Evolutionary conservation across 2,113 vertebrate genomes (phyloP).

Genomic region (Pangasianodon gigas): DNA sequence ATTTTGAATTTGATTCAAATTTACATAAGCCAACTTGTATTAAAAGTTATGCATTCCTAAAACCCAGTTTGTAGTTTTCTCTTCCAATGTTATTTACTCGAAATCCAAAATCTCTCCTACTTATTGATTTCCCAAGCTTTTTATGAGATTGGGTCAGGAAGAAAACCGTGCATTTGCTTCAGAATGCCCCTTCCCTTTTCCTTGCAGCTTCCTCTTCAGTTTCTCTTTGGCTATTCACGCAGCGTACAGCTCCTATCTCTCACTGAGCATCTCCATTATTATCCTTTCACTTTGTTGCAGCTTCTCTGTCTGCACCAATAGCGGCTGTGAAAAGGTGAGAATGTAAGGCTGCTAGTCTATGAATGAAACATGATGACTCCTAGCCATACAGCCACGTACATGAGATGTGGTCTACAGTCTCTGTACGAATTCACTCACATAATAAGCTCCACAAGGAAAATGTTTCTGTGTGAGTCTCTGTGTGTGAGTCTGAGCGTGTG

Average conservation of each 20-base stretch:
- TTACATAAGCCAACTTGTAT: neutral
- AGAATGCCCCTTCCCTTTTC: neutral
- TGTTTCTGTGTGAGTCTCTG: neutral
- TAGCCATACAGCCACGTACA: conserved; percentile 6
- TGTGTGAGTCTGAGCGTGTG: neutral
- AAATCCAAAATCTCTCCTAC: neutral
- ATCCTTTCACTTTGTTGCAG: conserved; percentile 6
- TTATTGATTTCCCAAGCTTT: neutral
- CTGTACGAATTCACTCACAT: neutral
- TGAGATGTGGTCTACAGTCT: conserved; percentile 1
- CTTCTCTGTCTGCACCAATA: neutral
- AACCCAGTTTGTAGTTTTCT: neutral
- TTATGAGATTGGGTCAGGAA: neutral
- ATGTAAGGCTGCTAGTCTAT: conserved; percentile 19
- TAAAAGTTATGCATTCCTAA: neutral
- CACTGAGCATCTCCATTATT: conserved; percentile 1
- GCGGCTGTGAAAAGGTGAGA: conserved; percentile 7
- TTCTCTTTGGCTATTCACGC: neutral
- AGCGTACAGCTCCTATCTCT: neutral
- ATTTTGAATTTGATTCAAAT: neutral
- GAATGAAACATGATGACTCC: conserved; percentile 38
- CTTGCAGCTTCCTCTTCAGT: neutral
- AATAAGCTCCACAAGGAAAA: neutral
- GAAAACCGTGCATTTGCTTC: neutral
- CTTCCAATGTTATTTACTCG: too few relatives aligned